Evolutionary conservation across 2,797 vertebrate genomes (phyloP).

Genomic region (Spheniscus humboldti): DNA sequence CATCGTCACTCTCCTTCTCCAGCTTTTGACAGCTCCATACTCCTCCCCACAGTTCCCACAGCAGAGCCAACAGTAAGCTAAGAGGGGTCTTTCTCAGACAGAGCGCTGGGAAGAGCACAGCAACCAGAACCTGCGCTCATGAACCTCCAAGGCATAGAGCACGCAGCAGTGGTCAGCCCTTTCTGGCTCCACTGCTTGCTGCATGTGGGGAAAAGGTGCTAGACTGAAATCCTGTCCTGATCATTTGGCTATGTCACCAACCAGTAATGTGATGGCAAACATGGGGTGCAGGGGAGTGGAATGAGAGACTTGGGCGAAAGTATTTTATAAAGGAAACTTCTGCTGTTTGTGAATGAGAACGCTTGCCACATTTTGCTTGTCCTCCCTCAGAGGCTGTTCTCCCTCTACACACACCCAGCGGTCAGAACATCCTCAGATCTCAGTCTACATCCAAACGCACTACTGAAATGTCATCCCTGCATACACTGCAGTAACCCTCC

Average conservation of each 20-base stretch:
- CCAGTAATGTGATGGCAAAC: background rate
- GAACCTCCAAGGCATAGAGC: background rate
- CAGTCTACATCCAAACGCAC: background rate
- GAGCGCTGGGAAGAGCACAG: background rate
- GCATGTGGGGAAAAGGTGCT: accelerated
- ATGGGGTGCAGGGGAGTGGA: background rate
- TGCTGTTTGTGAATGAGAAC: background rate
- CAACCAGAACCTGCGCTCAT: background rate
- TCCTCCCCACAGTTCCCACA: background rate
- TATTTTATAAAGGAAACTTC: background rate
- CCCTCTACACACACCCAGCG: background rate
- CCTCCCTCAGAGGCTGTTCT: background rate
- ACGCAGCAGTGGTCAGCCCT: background rate
- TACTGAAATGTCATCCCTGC: background rate
- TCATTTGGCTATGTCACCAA: background rate
- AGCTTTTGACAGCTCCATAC: background rate
- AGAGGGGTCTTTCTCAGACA: background rate
- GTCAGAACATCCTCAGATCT: background rate
- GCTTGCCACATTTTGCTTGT: background rate
- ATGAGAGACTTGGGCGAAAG: background rate
- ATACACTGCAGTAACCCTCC: background rate
- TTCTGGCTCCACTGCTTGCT: background rate
- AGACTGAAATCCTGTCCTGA: background rate
- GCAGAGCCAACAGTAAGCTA: background rate
- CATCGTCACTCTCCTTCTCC: background rate